Base-by-base conservation (phyloP, 92 coral and sea anemone genomes). In the Phenganax marumi region DNA sequence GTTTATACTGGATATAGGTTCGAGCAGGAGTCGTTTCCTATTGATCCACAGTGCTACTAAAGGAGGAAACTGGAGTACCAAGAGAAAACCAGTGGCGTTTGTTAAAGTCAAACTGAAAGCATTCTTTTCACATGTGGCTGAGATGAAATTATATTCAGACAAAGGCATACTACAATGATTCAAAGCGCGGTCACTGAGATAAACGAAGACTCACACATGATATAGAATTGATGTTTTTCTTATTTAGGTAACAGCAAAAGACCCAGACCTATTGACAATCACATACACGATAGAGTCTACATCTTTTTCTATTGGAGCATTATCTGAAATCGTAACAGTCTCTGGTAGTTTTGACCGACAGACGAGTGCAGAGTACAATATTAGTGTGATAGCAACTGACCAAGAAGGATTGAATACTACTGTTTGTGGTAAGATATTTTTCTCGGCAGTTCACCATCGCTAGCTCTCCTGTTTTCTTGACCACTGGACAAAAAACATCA, bases 321-420 rank as follows among this genome's bases (percentile, higher is more conserved):
- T 47, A 25, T 87, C 97, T 63, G 97, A 92, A 47, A 70, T 89
- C 12, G 75, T 91, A 7, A 87, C 24, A 52, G 88, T 88, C 18
- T 80, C 89, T 6, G 81, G 73, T 19, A 47, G 52, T 26, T 81
- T 91, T 50, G 92, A 91, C 60, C 82, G 97, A 13, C 92, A 91
- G 81, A 48, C 69, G 10, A 62, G 61, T 50, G 50, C 89, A 3
- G 49, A 68, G 13, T 89, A 89, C 85, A 84, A 71, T 43, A 69
- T 91, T 10, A 84, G 82, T 3, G 88, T 87, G 1, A 75, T 82
- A 7, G 92, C 81, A 24, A 78, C 33, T 24, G 83, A 78, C 68
- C 71, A 78, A 24, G 83, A 72, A 56, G 83, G 83, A 18, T 19
- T 61, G 52, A 78, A 78, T 48, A 58, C 17, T 17, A 43, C 83